A percentile compares a stretch with the other conserved stretches of the same genome.
phyloP scores from a whole-genome alignment of 1,140 invertebrate species.

The Plutomurus gul region DNA sequence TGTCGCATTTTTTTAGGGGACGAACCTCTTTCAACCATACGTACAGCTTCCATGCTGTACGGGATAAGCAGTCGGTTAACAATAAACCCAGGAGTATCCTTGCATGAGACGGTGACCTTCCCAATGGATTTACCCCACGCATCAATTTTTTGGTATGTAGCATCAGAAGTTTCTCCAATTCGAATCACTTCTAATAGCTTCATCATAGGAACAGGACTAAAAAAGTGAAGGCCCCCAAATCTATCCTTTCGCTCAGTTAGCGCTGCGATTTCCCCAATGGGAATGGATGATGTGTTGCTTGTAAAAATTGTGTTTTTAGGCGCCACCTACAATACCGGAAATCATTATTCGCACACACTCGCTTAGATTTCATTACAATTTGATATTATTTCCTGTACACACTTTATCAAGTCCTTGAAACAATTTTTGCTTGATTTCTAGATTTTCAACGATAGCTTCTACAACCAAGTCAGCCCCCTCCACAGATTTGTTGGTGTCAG shows the following conservation, averaged over 20 bases:
- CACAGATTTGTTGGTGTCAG: slow-evolving; percentile 66
- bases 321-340: no score
- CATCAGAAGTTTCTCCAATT: slow-evolving; percentile 62
- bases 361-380: slow-evolving; percentile 32
- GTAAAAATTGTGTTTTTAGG: slow-evolving; percentile 77
- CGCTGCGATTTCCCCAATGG: slow-evolving; percentile 77
- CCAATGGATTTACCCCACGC: slow-evolving; percentile 66
- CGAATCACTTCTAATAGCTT: slow-evolving; percentile 76
- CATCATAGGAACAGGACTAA: slow-evolving; percentile 91
- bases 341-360: no score
- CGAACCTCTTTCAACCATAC: slow-evolving; percentile 65
- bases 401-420: slow-evolving; percentile 66
- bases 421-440: slow-evolving; percentile 77
- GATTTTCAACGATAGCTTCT: slow-evolving; percentile 86
- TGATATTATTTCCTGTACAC: background rate
- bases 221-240: slow-evolving; percentile 87
- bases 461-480: slow-evolving; percentile 77
- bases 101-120: slow-evolving; percentile 62
- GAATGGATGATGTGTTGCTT: slow-evolving; percentile 88
- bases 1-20: background rate
- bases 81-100: slow-evolving; percentile 62
- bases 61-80: slow-evolving; percentile 68
- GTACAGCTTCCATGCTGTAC: slow-evolving; percentile 65
- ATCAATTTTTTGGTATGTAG: slow-evolving; percentile 62
- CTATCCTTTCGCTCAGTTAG: slow-evolving; percentile 62